Percentiles rank a stretch among this genome's conserved stretches.
phyloP scores from a whole-genome alignment of 2,888 invertebrate genomes.

The Camptogramma bilineatum region DNA sequence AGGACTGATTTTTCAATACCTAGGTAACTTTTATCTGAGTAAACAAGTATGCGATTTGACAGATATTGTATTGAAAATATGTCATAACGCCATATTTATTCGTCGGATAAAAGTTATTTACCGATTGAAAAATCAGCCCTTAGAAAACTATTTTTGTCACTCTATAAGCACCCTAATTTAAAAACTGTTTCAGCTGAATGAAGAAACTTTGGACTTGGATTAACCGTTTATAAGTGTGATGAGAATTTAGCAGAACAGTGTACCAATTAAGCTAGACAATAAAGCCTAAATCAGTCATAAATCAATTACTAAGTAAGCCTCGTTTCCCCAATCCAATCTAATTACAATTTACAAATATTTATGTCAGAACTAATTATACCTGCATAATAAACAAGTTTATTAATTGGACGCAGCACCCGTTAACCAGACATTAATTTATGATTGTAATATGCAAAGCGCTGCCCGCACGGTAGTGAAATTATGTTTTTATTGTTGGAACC shows the following conservation, averaged over 20 bases:
- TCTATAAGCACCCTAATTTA: too few species aligned
- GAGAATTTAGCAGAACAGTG: background rate
- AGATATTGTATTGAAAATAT: too few species aligned
- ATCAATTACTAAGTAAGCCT: background rate
- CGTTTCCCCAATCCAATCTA: slow-evolving; percentile 6
- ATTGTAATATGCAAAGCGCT: slow-evolving; percentile 45
- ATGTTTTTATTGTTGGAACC: slow-evolving; percentile 44
- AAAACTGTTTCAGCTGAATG: too few species aligned
- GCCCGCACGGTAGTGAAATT: slow-evolving; percentile 44
- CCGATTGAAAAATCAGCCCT: too few species aligned
- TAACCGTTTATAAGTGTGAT: background rate
- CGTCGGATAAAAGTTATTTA: too few species aligned
- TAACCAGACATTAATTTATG: slow-evolving; percentile 42
- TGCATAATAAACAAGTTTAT: slow-evolving; percentile 37
- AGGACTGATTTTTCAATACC: too few species aligned
- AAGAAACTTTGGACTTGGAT: too few species aligned
- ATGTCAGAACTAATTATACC: slow-evolving; percentile 42
- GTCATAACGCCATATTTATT: too few species aligned
- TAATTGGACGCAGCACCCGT: slow-evolving; percentile 41
- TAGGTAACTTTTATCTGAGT: too few species aligned
- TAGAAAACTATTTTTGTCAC: too few species aligned
- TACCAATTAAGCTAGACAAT: background rate
- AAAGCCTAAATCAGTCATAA: background rate
- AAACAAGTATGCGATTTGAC: too few species aligned
- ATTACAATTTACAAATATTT: slow-evolving; percentile 35